Conservation (phyloP, 2,797 vertebrate genomes). For the Eulemur rubriventer region DNA sequence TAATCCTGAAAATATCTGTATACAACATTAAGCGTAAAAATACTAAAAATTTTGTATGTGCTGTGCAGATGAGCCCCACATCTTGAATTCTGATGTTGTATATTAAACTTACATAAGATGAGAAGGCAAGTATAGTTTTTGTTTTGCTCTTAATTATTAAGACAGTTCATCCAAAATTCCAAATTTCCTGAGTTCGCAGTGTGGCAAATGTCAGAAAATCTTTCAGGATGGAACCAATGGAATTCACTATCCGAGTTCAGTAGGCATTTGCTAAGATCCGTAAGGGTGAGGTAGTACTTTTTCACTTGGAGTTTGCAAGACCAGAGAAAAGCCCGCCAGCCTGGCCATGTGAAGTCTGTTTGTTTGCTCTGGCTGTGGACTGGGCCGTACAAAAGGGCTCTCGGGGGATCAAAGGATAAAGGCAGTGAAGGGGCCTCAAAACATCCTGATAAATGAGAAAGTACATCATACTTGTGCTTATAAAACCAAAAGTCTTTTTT, state of each 20-base stretch:
- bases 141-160: neutral
- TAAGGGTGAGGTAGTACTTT: neutral
- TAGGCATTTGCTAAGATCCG: neutral
- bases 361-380: slow-evolving; percentile 41
- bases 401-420: slow-evolving; percentile 7
- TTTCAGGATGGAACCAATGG: neutral
- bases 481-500: neutral
- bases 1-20: neutral
- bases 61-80: neutral
- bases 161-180: neutral
- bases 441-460: slow-evolving; percentile 50
- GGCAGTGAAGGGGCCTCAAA: neutral
- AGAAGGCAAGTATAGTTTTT: neutral
- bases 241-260: neutral
- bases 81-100: neutral
- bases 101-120: neutral
- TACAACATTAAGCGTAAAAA: neutral
- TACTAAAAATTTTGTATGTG: neutral
- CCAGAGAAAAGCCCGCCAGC: neutral
- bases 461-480: neutral
- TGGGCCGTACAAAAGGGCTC: neutral
- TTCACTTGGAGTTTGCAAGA: neutral
- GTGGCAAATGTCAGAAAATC: neutral
- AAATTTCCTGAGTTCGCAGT: neutral
- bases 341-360: neutral